Evolutionary conservation across 1,140 invertebrate genomes (phyloP).

Genomic region (Temnothorax nylanderi): DNA sequence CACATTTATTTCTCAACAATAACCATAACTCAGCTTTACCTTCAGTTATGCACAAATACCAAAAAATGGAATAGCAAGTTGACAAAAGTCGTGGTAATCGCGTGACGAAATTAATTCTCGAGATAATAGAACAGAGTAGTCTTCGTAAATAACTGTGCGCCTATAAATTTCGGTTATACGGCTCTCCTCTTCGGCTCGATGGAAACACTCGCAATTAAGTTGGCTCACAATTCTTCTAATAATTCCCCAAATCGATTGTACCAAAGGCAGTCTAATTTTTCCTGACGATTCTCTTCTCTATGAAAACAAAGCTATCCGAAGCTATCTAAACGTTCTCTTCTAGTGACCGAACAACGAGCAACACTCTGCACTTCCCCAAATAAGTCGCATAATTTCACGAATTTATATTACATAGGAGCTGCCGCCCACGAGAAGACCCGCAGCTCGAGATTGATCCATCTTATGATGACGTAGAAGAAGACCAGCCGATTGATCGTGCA

Average conservation of each 20-base stretch:
- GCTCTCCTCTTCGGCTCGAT: neutral
- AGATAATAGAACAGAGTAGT: neutral
- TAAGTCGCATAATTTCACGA: neutral
- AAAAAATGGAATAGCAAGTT: neutral
- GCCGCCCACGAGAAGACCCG: constrained; percentile 64
- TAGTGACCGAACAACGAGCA: neutral
- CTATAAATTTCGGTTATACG: neutral
- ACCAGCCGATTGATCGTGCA: constrained; percentile 74
- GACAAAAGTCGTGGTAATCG: neutral
- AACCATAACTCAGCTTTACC: neutral
- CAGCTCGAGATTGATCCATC: constrained; percentile 77
- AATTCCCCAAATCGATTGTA: neutral
- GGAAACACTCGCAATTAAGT: neutral
- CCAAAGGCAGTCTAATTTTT: neutral
- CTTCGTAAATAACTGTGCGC: neutral
- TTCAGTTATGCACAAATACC: neutral
- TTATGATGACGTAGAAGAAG: constrained; percentile 74
- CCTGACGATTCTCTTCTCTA: neutral
- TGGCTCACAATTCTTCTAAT: neutral
- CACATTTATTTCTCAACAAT: constrained; percentile 11
- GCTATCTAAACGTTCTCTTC: neutral
- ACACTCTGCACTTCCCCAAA: neutral
- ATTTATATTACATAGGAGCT: constrained; percentile 42
- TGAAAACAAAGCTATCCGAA: neutral
- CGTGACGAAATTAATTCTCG: constrained; percentile 9